phyloP scores from a whole-genome alignment of 2,113 vertebrate genomes.

The Syngnathus typhle region DNA sequence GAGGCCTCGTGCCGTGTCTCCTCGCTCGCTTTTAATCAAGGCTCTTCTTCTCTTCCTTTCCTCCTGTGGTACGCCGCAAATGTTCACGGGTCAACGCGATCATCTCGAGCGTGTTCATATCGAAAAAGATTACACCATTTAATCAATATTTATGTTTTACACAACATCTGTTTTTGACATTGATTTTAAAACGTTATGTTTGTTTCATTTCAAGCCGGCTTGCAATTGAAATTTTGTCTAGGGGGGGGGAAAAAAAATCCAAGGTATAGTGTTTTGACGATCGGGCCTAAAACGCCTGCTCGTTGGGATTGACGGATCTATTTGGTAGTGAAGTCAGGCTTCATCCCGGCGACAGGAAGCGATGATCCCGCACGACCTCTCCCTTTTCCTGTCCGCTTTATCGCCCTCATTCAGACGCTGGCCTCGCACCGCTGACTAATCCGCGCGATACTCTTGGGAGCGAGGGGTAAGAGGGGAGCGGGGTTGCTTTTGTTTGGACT shows the following conservation, averaged over 20 bases:
- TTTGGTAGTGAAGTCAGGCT: neutral
- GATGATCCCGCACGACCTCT: neutral
- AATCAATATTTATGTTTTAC: neutral
- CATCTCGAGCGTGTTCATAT: neutral
- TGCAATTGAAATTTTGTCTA: no score
- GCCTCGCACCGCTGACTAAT: conserved; percentile 8
- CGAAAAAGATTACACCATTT: neutral
- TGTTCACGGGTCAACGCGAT: neutral
- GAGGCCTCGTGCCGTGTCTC: neutral
- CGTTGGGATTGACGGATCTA: neutral
- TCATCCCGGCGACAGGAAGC: neutral
- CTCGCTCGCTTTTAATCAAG: neutral
- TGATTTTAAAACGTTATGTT: no score
- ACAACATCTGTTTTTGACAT: no score
- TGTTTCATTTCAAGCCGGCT: no score
- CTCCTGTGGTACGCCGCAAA: neutral
- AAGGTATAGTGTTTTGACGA: neutral
- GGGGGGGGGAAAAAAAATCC: neutral
- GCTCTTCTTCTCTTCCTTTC: neutral
- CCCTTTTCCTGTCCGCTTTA: neutral
- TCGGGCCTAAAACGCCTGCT: neutral
- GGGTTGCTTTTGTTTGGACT: neutral
- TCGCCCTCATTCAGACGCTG: neutral
- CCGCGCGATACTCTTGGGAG: conserved; percentile 18
- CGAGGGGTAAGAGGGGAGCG: neutral